These are phyloP conservation scores for Eidolon dupreanum DNA, from an alignment of 2,797 vertebrate species.

Conservation along the genomic window DNA sequence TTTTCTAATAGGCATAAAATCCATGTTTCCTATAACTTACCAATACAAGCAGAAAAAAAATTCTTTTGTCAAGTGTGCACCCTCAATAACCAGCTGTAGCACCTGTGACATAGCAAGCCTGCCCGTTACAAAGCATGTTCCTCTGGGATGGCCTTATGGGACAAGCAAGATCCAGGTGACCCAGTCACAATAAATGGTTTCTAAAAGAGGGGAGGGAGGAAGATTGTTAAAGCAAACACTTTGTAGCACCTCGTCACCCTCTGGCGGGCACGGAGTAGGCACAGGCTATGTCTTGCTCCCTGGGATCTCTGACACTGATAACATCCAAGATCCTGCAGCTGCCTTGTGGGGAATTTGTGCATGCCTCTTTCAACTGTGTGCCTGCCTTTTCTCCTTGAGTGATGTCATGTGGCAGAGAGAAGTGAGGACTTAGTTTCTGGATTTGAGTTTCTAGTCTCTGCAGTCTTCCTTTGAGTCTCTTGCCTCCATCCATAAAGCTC, in stretches of 20 bases:
- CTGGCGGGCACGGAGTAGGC: too few relatives aligned
- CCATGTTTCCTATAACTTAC: background rate
- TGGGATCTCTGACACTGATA: background rate
- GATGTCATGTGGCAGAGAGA: accelerated
- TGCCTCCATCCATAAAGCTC: background rate
- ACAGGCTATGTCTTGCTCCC: too few relatives aligned
- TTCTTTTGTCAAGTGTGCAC: background rate
- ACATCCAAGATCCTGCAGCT: background rate
- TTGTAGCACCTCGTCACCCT: background rate
- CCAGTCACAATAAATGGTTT: background rate
- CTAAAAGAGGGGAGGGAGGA: background rate
- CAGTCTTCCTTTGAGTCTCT: background rate
- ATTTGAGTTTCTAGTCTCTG: background rate
- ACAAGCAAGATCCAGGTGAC: background rate
- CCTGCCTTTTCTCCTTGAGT: background rate
- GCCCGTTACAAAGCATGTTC: background rate
- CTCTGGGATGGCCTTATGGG: too few relatives aligned
- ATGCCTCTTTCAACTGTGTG: accelerated
- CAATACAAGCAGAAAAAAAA: background rate
- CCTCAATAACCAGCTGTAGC: background rate
- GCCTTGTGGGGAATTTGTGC: too few relatives aligned
- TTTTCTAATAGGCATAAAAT: background rate
- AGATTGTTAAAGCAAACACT: background rate
- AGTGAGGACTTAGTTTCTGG: background rate
- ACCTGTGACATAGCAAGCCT: too few relatives aligned